Evolutionary conservation across 2,797 vertebrate species (phyloP), one percentile per base, ranked within the genome.

Genomic region (Xiphophorus birchmanni): DNA sequence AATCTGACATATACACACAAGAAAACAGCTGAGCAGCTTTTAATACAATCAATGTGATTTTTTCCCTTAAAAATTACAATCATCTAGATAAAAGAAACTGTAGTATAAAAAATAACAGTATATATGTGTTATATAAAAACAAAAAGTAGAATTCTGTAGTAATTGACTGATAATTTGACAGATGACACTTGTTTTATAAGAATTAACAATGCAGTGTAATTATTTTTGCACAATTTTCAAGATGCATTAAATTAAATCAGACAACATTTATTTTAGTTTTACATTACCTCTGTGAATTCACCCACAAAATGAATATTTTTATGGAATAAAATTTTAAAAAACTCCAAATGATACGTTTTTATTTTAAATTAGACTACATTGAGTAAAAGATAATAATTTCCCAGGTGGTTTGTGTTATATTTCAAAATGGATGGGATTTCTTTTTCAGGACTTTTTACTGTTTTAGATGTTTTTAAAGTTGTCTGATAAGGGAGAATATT

Each of bases 1-100:
- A 87, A 91, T 92, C 89, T 21, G 65, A 89, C 87, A 76, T 44
- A 35, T 37, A 54, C 80, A 54, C 80, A 78, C 76, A 40, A n/a
- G n/a, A 75, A 63, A 79, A 45, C 81, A 73, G 69, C 37, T 40
- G 18, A 2, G 0, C 45, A 6, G 72, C 80, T 84, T 87, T 83
- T 84, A 85, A 88, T 87, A 60, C 89, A 88, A 92, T 72, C 54
- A 82, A 92, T 87, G 76, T 79, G 72, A 23, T 3, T 52, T 67
- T 45, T 79, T 75, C 10, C 21, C 26, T 48, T 60, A 63, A 17
- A 60, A 71, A 44, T 40, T 12, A 5, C 8, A 50, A 56, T 9
- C 58, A 77, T 26, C 12, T 26, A 2, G 56, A 74, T 15, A 12
- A 12, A 9, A 73, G 3, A 21, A 48, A 21, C 9, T n/a, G 35